These are phyloP conservation scores for Theonella swinhoei DNA, from an alignment of 37 sponge, comb jelly and placozoan species.

Conservation along the genomic window DNA sequence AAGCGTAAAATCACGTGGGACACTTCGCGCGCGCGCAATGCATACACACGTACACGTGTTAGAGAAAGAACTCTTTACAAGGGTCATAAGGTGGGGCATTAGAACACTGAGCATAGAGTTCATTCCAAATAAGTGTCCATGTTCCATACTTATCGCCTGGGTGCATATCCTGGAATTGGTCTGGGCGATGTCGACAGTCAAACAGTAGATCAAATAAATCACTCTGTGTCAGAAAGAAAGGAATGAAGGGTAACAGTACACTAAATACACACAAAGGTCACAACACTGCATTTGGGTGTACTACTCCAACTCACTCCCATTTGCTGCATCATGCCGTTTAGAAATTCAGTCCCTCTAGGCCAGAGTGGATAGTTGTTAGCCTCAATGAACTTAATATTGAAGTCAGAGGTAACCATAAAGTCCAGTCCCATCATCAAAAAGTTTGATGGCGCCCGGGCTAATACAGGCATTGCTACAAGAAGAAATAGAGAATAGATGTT, in stretches of 20 bases:
- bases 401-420: constrained; percentile 69
- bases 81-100: constrained; percentile 54
- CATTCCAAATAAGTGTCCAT: constrained; percentile 74
- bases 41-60: background rate
- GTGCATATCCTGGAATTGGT: constrained; percentile 20
- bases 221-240: constrained; percentile 58
- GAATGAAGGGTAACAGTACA: background rate
- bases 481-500: background rate
- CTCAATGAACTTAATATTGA: constrained; percentile 80
- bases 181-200: constrained; percentile 38
- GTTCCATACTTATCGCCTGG: constrained; percentile 46
- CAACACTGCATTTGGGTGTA: background rate
- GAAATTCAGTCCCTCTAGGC: constrained; percentile 56
- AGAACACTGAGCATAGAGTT: constrained; percentile 50
- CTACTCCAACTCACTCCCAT: constrained; percentile 49
- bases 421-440: constrained; percentile 85
- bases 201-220: constrained; percentile 79
- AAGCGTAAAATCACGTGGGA: background rate
- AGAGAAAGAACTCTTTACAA: constrained; percentile 43
- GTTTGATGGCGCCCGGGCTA: constrained; percentile 33
- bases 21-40: background rate
- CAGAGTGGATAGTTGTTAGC: constrained; percentile 92
- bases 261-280: background rate
- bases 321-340: constrained; percentile 30
- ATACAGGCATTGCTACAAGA: constrained; percentile 15